Base-by-base conservation (phyloP, 2,888 invertebrate genomes). In the Agriopis leucophaearia region DNA sequence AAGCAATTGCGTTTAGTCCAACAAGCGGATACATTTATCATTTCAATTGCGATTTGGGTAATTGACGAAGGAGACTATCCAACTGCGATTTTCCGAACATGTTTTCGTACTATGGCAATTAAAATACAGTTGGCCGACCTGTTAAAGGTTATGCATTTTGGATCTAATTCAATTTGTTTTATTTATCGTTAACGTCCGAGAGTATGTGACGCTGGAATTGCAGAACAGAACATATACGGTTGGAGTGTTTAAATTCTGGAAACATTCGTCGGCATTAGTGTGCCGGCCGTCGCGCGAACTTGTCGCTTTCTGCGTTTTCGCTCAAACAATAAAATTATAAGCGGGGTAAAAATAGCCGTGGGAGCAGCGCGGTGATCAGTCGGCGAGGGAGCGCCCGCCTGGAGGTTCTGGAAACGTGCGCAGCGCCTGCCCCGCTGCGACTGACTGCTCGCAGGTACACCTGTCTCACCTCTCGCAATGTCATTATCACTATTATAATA, bases 261-360 rank as follows among this genome's bases (percentile, higher is more conserved):
- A 82, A 81, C 82, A 82, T 80, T 79, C 79, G 76, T 82, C 81
- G 87, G 90, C 92, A 89, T 92, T 92, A 90, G 88, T 86, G 84
- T 77, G 80, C 83, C 86, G 85, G 81, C 86, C 88, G 88, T 83
- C 90, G 90, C 81, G 88, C 85, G 85, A 85, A 87, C 90, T 90
- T 90, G 93, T 92, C 93, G 92, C 87, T 79, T 88, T 85, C 83
- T 81, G 81, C 83, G 86, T 87, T 92, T 91, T 90, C 85, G 89
- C 85, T 87, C 83, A 90, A 93, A 93, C 92, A 93, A 93, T 93
- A 92, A 94, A 92, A 92, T 93, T 92, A 92, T 93, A 92, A 89
- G 88, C 90, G 84, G 85, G 12, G 89, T 91, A 90, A 88, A 92
- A 92, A 92, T 92, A 92, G 88, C 82, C 71, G 80, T 80, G 79